Percentiles rank a stretch among this genome's conserved stretches.
Conservation (phyloP, 1,140 invertebrate species). For the Spodoptera frugiperda region DNA sequence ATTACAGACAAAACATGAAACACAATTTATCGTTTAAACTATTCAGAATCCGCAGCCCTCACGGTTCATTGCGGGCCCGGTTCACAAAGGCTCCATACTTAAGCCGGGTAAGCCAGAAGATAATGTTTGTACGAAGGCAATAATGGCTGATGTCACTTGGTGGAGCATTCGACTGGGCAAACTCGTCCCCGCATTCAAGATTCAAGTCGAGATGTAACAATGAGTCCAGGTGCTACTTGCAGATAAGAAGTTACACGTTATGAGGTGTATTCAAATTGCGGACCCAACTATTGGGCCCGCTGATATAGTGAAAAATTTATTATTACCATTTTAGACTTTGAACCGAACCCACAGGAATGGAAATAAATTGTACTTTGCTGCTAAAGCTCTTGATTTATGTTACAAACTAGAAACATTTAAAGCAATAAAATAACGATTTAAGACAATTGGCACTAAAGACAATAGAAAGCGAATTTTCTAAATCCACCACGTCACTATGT, state of each 20-base stretch:
- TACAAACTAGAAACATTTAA: no score
- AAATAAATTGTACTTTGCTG: no score
- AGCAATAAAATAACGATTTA: no score
- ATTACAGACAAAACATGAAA: slow-evolving; percentile 12
- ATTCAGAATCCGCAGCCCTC: slow-evolving; percentile 41
- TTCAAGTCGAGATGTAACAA: slow-evolving; percentile 48
- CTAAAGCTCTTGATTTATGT: no score
- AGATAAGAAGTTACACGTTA: slow-evolving; percentile 29
- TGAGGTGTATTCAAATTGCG: slow-evolving; percentile 14
- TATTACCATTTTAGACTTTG: not conserved
- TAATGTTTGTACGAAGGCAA: slow-evolving; percentile 77
- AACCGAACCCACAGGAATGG: no score
- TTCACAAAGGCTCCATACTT: slow-evolving; percentile 66
- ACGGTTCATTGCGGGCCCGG: slow-evolving; percentile 42
- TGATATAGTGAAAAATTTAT: not conserved
- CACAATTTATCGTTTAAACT: slow-evolving; percentile 49
- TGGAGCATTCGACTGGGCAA: slow-evolving; percentile 74
- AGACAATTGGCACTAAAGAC: no score
- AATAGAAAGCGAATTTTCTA: no score
- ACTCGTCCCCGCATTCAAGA: slow-evolving; percentile 55
- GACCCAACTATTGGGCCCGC: not conserved
- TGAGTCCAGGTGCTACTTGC: slow-evolving; percentile 5
- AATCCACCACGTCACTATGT: no score
- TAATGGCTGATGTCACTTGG: slow-evolving; percentile 70
- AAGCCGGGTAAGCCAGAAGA: slow-evolving; percentile 62